Evolutionary conservation across 2,888 invertebrate genomes (phyloP), one percentile per base, ranked within the genome.

Genomic region (Caenorhabditis becei): DNA sequence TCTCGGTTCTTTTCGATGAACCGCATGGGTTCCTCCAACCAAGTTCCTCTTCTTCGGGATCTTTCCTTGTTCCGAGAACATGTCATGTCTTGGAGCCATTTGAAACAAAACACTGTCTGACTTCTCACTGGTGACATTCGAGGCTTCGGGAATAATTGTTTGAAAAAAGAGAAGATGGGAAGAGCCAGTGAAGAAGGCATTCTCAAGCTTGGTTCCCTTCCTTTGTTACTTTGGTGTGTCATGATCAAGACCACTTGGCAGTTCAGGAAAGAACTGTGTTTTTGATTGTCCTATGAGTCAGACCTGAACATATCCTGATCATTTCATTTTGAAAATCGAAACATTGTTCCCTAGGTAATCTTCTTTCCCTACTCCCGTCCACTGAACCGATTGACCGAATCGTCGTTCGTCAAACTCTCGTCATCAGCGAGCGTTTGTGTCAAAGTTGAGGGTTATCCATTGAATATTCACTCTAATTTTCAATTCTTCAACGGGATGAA

Each of bases 71-170:
- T 47, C 28, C 26, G 47, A 28, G 10, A 14, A 14, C 41, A 58
- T 70, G 54, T 69, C 69, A 77, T 77, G 77, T 63, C 69, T 56
- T 49, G 63, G 20, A 69, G 41, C 78, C 44, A 78, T 78, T 78
- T 72, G 78, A 67, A 77, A 77, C 69, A 56, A 66, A 75, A 75
- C 66, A 66, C 65, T 32, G 11, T 32, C 28, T 35, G 18, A 47
- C 51, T 65, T n/a, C n/a, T n/a, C n/a, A n/a, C n/a, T n/a, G n/a
- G n/a, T n/a, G 70, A 77, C 77, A 70, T 77, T 44, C 51, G 61
- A 75, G 61, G 53, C 75, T 41, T 47, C n/a, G 47, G 11, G 51
- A 54, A 66, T 63, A 63, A 72, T 72, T 72, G 72, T 44, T 58
- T 56, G 63, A 58, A 63, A 72, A 32, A 20, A 47, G 53, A 62